Evolutionary conservation across 2,888 invertebrate genomes (phyloP).

Genomic region (Aromia moschata): DNA sequence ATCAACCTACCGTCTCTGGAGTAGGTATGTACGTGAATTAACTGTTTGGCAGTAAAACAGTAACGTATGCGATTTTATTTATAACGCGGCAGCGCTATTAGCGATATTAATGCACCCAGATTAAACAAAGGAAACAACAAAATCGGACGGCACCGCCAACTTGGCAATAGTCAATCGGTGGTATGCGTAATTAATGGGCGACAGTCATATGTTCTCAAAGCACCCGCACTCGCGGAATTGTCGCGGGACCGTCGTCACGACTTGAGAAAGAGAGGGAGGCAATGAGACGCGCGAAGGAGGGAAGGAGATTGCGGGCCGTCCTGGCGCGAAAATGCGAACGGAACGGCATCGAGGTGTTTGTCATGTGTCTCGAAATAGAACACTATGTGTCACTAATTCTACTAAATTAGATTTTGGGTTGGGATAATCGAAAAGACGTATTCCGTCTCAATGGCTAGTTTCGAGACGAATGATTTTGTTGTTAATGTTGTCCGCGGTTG

Average conservation of each 20-base stretch:
- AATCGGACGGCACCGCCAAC: constrained; percentile 39
- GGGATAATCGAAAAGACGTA: constrained; percentile 27
- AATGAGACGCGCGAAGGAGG: neutral
- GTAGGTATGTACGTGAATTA: constrained; percentile 35
- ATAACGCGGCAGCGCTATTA: constrained; percentile 24
- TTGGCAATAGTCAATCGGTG: constrained; percentile 50
- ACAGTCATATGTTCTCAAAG: constrained; percentile 43
- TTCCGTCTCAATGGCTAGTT: constrained; percentile 13
- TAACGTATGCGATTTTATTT: constrained; percentile 36
- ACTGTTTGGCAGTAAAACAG: constrained; percentile 40
- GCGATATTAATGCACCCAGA: constrained; percentile 13
- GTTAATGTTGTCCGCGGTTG: neutral
- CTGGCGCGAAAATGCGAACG: constrained; percentile 30
- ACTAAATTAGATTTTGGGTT: constrained; percentile 25
- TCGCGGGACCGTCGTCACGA: neutral
- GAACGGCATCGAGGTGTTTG: constrained; percentile 33
- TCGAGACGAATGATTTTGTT: neutral
- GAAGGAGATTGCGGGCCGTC: constrained; percentile 32
- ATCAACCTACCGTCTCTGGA: constrained; percentile 40
- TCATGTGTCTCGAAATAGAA: constrained; percentile 31
- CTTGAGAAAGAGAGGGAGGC: neutral
- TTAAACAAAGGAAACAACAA: constrained; percentile 35
- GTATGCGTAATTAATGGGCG: constrained; percentile 50
- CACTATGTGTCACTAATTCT: constrained; percentile 31
- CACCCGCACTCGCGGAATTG: constrained; percentile 40